These are phyloP conservation scores for Pelodytes ibericus DNA, from an alignment of 2,797 vertebrate species.

Conservation along the genomic window DNA sequence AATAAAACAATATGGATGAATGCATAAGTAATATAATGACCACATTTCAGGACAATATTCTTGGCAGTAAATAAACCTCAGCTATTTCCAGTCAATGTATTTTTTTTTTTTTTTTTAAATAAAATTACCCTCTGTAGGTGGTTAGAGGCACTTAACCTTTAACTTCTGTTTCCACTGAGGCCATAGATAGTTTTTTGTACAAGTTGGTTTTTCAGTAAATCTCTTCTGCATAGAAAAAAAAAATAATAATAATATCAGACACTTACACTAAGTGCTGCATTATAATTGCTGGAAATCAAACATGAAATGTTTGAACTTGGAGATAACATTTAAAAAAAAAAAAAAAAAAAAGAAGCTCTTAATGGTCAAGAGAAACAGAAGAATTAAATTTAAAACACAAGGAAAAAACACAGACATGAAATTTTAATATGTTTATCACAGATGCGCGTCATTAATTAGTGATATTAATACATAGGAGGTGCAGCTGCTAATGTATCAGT, in stretches of 20 bases:
- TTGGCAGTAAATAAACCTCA: constrained; percentile 27
- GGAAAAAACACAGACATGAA: constrained; percentile 51
- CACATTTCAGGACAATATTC: constrained; percentile 2
- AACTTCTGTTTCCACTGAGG: constrained; percentile 27
- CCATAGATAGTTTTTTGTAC: constrained; percentile 18
- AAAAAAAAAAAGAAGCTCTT: constrained; percentile 39
- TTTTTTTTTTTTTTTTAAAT: constrained; percentile 11
- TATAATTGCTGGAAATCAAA: constrained; percentile 44
- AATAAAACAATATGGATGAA: not conserved
- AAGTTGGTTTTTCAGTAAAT: constrained; percentile 51
- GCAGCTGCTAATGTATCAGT: constrained; percentile 54
- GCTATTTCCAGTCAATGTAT: constrained; percentile 43
- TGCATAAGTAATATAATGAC: not conserved
- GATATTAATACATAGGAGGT: constrained; percentile 42
- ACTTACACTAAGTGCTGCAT: constrained; percentile 51
- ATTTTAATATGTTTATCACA: constrained; percentile 58
- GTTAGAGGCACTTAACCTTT: constrained; percentile 47
- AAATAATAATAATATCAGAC: constrained; percentile 21
- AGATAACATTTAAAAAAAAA: constrained; percentile 43
- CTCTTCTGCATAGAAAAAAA: constrained; percentile 25
- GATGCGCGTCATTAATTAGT: constrained; percentile 47
- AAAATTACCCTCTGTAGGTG: constrained; percentile 34
- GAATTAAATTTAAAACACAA: constrained; percentile 39
- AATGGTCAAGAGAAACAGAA: constrained; percentile 55
- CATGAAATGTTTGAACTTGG: not conserved